A percentile compares a stretch with the other conserved stretches of the same genome.
phyloP scores from a whole-genome alignment of 2,888 invertebrate genomes.

The Elgonia sp. region DNA sequence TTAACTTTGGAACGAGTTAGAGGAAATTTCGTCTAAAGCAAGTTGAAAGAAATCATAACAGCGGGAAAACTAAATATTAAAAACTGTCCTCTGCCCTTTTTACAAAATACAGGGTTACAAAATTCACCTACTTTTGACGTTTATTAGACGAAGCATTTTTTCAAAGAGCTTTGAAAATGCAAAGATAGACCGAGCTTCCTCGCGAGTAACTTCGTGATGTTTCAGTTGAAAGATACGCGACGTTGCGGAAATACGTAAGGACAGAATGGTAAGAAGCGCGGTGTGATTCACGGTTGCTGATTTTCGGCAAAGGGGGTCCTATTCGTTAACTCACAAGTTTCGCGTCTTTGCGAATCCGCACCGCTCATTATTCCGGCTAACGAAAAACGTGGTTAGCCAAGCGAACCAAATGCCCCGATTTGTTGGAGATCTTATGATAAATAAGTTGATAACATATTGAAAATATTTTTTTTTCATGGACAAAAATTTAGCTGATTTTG shows the following conservation, averaged over 20 bases:
- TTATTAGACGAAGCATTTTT: constrained; percentile 21
- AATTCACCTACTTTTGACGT: constrained; percentile 30
- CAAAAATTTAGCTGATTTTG: too few species aligned
- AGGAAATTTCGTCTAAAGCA: too few species aligned
- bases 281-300: constrained; percentile 68
- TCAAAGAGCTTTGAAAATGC: constrained; percentile 17
- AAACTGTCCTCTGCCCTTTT: too few species aligned
- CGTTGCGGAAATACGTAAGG: constrained; percentile 69
- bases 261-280: constrained; percentile 58
- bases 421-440: constrained; percentile 68
- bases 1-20: too few species aligned
- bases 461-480: too few species aligned
- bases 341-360: constrained; percentile 64
- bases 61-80: too few species aligned
- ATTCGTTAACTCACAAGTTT: constrained; percentile 65
- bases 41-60: too few species aligned
- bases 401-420: constrained; percentile 85
- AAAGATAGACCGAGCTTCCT: constrained; percentile 24
- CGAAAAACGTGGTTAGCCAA: constrained; percentile 83
- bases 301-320: constrained; percentile 66
- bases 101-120: neutral
- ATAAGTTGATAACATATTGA: neutral
- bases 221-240: constrained; percentile 65
- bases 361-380: constrained; percentile 79
- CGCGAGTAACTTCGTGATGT: constrained; percentile 59